Percentiles rank a stretch among this genome's conserved stretches.
phyloP scores from a whole-genome alignment of 64 coral and sea anemone genomes.

The Stichodactyla helianthus region DNA sequence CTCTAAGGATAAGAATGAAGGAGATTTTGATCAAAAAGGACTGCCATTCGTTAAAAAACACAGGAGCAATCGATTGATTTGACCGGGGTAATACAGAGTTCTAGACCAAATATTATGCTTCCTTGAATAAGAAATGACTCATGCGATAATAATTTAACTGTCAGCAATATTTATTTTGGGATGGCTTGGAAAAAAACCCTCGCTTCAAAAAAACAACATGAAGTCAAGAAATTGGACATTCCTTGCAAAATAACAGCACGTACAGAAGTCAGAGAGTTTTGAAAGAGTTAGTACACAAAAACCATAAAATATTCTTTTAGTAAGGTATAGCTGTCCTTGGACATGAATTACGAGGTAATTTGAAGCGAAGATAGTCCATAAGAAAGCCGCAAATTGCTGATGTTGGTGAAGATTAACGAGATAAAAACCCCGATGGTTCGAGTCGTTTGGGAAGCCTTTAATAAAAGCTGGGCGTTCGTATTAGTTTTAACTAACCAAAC shows the following conservation, averaged over 20 bases:
- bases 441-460: constrained; percentile 15
- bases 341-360: constrained; percentile 28
- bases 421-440: neutral
- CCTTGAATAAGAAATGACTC: constrained; percentile 2
- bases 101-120: constrained; percentile 18
- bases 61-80: neutral
- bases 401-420: neutral
- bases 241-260: neutral
- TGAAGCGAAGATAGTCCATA: constrained; percentile 11
- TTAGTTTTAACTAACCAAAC: constrained; percentile 10
- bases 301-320: neutral
- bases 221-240: neutral
- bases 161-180: constrained; percentile 6
- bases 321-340: neutral
- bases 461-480: constrained; percentile 6
- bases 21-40: neutral
- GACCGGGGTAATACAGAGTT: neutral
- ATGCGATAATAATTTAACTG: neutral
- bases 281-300: neutral
- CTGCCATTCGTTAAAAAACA: neutral
- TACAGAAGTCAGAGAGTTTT: neutral
- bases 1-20: neutral
- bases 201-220: neutral
- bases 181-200: neutral
- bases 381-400: constrained; percentile 29